Evolutionary conservation across 2,113 vertebrate species (phyloP), one percentile per base, ranked within the genome.

Genomic region (Silurus glanis): DNA sequence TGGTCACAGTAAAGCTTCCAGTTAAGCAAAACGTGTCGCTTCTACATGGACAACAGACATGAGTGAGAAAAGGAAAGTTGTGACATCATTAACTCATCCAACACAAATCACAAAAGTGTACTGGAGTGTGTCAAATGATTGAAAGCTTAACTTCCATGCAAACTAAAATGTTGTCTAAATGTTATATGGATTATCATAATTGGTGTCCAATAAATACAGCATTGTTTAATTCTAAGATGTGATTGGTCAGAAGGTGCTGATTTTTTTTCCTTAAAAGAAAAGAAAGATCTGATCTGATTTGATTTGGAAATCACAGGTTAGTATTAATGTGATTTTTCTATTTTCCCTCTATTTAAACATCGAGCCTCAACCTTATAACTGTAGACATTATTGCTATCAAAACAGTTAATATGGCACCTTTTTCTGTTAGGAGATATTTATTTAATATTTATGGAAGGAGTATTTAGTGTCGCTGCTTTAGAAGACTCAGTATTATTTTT

Each of bases 11-110:
- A 62, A 96, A 72, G 6, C 93, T 95, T 45, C 96, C 94, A 23
- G 92, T 91, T 0, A 95, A 37, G 0, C 98, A 99, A 91, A 94
- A 94, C 1, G 94, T 95, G 0, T 91, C 90, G 49, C 97, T 97
- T 87, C 98, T 99, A 89, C 4, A 79, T 19, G 69, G 53, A 25
- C 81, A 62, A 90, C 62, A 61, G 64, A 74, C 6, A 74, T 37
- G 9, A 14, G 5, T 69, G 7, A 76, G 74, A 53, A 76, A 76
- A 49, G 49, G 1, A 10, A 56, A 53, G 23, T 49, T 75, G 16
- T 16, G 3, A 71, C 8, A 17, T 71, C 19, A 71, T 45, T 17
- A 37, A 45, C 28, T 9, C 64, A 25, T 0, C 64, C n/a, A 67
- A 14, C 10, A 3, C 66, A 69, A 37, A 13, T 37, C 66, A 2